Percentiles rank a stretch among this genome's conserved stretches.
phyloP scores from a whole-genome alignment of 2,113 vertebrate species.

The Columba janthina region DNA sequence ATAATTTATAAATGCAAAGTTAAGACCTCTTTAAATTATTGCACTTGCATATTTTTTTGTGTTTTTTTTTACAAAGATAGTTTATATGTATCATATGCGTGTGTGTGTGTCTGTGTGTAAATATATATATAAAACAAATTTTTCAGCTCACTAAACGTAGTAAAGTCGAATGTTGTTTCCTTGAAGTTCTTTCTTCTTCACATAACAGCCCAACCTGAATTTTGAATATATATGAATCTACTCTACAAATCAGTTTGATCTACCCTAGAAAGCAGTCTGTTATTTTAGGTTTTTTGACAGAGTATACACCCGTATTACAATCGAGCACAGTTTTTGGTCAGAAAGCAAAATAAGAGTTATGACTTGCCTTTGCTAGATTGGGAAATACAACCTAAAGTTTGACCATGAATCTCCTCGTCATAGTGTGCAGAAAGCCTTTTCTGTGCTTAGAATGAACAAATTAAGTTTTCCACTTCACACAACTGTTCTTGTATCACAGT shows the following conservation, averaged over 20 bases:
- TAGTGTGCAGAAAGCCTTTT: slow-evolving; percentile 30
- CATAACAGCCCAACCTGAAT: slow-evolving; percentile 57
- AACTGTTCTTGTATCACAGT: slow-evolving; percentile 67
- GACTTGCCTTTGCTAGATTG: slow-evolving; percentile 14
- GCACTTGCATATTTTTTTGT: slow-evolving; percentile 77
- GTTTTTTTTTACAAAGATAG: slow-evolving; percentile 72
- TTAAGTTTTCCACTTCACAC: neutral
- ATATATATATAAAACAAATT: slow-evolving; percentile 68
- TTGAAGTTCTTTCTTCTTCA: slow-evolving; percentile 61
- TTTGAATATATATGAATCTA: slow-evolving; percentile 41
- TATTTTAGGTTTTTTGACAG: slow-evolving; percentile 13
- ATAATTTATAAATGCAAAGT: slow-evolving; percentile 85
- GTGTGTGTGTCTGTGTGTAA: slow-evolving; percentile 30
- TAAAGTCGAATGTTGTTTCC: slow-evolving; percentile 58
- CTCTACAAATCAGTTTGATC: slow-evolving; percentile 26
- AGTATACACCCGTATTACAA: slow-evolving; percentile 55
- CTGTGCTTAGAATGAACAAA: slow-evolving; percentile 2
- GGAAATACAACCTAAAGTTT: neutral
- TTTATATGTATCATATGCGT: slow-evolving; percentile 63
- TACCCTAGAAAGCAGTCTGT: neutral
- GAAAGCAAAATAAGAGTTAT: slow-evolving; percentile 26
- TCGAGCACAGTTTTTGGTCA: slow-evolving; percentile 68
- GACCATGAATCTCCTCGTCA: neutral
- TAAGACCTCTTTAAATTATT: slow-evolving; percentile 84
- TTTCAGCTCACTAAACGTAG: slow-evolving; percentile 57